These are phyloP conservation scores for Decapterus maruadsi DNA, from an alignment of 2,797 vertebrate species.

Conservation along the genomic window DNA sequence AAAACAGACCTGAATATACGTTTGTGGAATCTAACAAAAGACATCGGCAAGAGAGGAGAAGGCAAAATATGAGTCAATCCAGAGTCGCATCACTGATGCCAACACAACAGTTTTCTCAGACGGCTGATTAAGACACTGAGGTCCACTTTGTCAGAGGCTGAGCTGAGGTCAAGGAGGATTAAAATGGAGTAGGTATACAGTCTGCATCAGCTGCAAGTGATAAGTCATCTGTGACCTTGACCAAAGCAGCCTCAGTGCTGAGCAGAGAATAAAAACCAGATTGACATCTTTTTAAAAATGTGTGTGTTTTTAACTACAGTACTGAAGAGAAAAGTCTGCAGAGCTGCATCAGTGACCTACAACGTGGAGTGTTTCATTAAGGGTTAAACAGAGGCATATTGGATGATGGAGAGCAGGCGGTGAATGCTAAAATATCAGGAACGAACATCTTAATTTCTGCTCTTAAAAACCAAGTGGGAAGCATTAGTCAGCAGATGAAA, in stretches of 20 bases:
- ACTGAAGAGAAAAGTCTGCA: neutral
- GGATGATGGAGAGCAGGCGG: too few species aligned
- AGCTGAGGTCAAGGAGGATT: neutral
- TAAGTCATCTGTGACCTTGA: neutral
- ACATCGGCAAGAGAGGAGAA: too few species aligned
- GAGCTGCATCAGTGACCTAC: neutral
- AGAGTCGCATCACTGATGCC: neutral
- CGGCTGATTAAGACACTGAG: neutral
- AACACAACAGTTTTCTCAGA: neutral
- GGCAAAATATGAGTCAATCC: too few species aligned
- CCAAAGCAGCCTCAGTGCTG: neutral
- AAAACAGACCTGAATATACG: too few species aligned
- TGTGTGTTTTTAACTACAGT: neutral
- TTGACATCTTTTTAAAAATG: neutral
- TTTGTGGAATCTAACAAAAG: too few species aligned
- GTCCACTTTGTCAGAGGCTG: neutral
- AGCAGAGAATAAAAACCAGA: neutral
- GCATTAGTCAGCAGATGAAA: neutral
- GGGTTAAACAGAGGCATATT: neutral
- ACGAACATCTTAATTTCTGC: neutral
- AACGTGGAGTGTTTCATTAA: neutral
- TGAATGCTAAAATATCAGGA: neutral
- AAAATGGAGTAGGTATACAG: neutral
- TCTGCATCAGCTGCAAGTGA: neutral
- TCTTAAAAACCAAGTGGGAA: neutral